Evolutionary conservation across 2,797 vertebrate species (phyloP).

Genomic region (Apogon talboti): DNA sequence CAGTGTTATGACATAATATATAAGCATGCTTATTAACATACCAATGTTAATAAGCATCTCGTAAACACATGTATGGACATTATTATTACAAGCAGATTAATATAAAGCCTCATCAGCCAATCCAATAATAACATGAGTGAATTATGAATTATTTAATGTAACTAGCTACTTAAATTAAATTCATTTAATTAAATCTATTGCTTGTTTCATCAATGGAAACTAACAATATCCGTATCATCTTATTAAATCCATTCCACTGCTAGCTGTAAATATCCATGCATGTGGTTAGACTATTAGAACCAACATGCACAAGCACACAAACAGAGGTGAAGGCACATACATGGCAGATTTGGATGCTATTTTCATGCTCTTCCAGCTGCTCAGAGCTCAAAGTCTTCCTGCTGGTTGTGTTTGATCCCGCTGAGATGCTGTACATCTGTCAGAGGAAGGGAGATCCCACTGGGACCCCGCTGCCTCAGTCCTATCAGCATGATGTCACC

Average conservation of each 20-base stretch:
- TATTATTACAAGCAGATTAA: too few relatives aligned
- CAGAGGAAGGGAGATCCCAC: conserved; percentile 66
- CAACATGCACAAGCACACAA: conserved; percentile 3
- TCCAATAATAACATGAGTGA: too few relatives aligned
- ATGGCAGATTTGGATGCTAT: conserved; percentile 57
- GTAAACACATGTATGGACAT: too few relatives aligned
- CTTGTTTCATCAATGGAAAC: not conserved
- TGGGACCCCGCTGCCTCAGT: conserved; percentile 57
- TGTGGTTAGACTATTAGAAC: conserved; percentile 27
- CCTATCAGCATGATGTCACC: conserved; percentile 68
- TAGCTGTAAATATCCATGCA: not conserved
- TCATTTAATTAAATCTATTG: too few relatives aligned
- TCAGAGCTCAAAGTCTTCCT: conserved; percentile 62
- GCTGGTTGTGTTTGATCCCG: conserved; percentile 73
- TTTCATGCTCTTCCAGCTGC: conserved; percentile 68
- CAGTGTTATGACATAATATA: too few relatives aligned
- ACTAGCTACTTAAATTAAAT: too few relatives aligned
- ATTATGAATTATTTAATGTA: too few relatives aligned
- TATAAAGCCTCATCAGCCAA: too few relatives aligned
- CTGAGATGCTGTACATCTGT: conserved; percentile 70
- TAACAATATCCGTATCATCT: not conserved
- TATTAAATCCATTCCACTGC: conserved; percentile 1
- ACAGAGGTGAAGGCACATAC: conserved; percentile 14
- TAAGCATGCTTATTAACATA: too few relatives aligned
- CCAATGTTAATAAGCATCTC: too few relatives aligned